Percentiles rank a stretch among this genome's conserved stretches.
Conservation (phyloP, 2,888 invertebrate species). For the Craniophora ligustri region DNA sequence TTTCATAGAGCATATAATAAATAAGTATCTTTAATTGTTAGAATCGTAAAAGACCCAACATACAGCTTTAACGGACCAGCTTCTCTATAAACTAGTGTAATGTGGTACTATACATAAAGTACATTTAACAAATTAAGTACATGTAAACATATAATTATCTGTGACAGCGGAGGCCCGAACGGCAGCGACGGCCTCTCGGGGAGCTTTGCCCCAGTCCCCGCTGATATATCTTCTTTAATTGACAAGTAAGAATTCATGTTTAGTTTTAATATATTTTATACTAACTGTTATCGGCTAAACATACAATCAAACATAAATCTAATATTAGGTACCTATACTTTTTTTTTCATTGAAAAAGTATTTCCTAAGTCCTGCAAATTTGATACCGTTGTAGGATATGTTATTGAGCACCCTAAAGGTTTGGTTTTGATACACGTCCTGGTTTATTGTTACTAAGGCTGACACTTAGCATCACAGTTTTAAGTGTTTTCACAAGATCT, state of each 20-base stretch:
- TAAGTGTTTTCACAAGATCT: too few relatives aligned
- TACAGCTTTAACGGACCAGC: slow-evolving; percentile 43
- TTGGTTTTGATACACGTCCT: too few relatives aligned
- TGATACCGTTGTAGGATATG: too few relatives aligned
- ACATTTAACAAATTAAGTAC: not conserved
- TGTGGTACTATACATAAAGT: not conserved
- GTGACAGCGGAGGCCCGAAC: slow-evolving; percentile 77
- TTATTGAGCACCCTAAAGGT: too few relatives aligned
- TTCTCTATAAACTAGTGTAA: slow-evolving; percentile 16
- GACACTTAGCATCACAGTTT: too few relatives aligned
- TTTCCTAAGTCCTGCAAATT: too few relatives aligned
- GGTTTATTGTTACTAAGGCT: too few relatives aligned
- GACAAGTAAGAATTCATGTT: slow-evolving; percentile 75
- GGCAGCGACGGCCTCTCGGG: slow-evolving; percentile 81
- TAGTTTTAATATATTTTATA: not conserved
- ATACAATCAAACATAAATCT: too few relatives aligned
- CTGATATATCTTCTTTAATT: slow-evolving; percentile 86
- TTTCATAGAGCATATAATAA: slow-evolving; percentile 22
- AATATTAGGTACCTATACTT: too few relatives aligned
- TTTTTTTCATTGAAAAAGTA: too few relatives aligned
- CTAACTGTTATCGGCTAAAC: too few relatives aligned
- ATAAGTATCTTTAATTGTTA: not conserved
- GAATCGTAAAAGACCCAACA: slow-evolving; percentile 22
- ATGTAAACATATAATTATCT: slow-evolving; percentile 35
- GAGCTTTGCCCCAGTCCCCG: slow-evolving; percentile 79